A percentile compares a stretch with the other conserved stretches of the same genome.
phyloP scores from a whole-genome alignment of 2,797 vertebrate genomes.

The Gastrophryne carolinensis region DNA sequence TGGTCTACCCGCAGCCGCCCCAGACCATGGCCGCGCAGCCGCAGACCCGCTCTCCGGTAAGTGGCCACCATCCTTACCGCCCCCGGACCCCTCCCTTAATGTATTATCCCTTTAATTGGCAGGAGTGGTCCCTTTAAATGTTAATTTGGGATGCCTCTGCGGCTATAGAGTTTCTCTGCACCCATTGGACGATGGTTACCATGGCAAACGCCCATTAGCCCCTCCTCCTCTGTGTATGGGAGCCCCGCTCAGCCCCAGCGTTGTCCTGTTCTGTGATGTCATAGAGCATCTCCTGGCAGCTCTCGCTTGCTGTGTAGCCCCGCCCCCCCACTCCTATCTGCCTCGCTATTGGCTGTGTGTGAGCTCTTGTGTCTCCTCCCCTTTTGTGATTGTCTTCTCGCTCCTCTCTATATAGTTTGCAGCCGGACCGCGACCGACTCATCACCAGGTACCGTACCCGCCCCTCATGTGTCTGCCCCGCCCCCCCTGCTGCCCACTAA shows the following conservation, averaged over 20 bases:
- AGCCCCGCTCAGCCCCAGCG: too few species aligned
- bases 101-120: too few species aligned
- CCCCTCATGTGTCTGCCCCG: background rate
- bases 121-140: too few species aligned
- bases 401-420: conserved; percentile 89
- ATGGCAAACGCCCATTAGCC: too few species aligned
- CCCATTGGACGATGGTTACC: too few species aligned
- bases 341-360: conserved; percentile 69
- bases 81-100: conserved; percentile 15
- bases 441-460: conserved; percentile 92
- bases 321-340: conserved; percentile 60
- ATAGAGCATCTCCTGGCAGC: too few species aligned
- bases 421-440: conserved; percentile 94
- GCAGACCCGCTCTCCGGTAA: conserved; percentile 91
- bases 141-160: too few species aligned
- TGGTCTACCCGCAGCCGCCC: conserved; percentile 90
- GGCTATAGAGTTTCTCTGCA: too few species aligned
- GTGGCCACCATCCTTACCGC: conserved; percentile 55
- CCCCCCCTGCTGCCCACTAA: background rate
- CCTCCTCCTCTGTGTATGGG: too few species aligned
- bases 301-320: conserved; percentile 52
- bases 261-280: too few species aligned
- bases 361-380: conserved; percentile 75
- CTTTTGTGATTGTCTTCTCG: conserved; percentile 82
- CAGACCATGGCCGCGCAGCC: conserved; percentile 95